Evolutionary conservation across 2,888 invertebrate genomes (phyloP).

Genomic region (Tetragonula carbonaria): DNA sequence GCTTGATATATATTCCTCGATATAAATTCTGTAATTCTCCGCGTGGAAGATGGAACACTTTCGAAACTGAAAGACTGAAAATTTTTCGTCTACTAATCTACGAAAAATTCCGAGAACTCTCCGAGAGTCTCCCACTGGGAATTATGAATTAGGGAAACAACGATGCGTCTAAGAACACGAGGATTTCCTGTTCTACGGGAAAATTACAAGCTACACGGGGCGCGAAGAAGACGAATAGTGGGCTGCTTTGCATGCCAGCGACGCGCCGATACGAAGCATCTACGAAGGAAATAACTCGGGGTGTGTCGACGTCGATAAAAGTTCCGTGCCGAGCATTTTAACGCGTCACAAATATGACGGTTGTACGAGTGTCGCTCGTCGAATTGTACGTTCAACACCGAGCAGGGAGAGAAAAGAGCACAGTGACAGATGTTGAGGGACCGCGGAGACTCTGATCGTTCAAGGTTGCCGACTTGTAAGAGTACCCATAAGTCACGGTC

Average conservation of each 20-base stretch:
- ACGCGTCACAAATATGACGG: constrained; percentile 43
- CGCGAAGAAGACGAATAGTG: constrained; percentile 64
- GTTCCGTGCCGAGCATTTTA: constrained; percentile 58
- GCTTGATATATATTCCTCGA: no score
- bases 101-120: not conserved
- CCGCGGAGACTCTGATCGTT: not conserved
- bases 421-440: constrained; percentile 4
- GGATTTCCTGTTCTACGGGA: constrained; percentile 48
- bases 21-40: no score
- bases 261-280: constrained; percentile 45
- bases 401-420: not conserved
- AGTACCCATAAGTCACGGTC: not conserved
- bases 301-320: constrained; percentile 51
- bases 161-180: constrained; percentile 29
- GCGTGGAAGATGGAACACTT: no score
- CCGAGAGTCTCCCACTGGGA: not conserved
- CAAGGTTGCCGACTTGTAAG: not conserved
- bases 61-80: no score
- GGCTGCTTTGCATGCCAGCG: constrained; percentile 55
- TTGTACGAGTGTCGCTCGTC: not conserved
- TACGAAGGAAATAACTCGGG: constrained; percentile 61
- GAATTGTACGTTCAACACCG: not conserved
- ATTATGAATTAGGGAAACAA: not conserved
- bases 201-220: constrained; percentile 55
- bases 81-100: no score